Conservation (phyloP, 2,888 invertebrate genomes). For the Litoditis marina region DNA sequence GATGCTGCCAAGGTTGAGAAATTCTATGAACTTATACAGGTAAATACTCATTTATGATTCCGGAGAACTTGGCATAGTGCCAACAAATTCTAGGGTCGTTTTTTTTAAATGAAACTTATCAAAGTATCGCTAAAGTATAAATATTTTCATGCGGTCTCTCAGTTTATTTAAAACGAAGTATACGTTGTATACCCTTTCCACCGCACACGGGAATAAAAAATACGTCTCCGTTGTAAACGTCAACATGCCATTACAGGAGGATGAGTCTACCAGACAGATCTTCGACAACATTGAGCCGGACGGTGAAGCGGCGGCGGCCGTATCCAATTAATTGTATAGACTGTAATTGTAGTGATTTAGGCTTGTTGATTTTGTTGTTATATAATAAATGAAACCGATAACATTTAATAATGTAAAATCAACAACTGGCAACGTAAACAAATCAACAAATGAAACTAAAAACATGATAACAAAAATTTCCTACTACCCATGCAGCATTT, state of each 20-base stretch:
- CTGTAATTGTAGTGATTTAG: not conserved
- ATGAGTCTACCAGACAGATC: slow-evolving; percentile 36
- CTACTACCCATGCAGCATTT: no score
- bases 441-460: no score
- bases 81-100: not conserved
- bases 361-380: slow-evolving; percentile 9
- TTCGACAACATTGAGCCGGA: slow-evolving; percentile 34
- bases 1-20: slow-evolving; percentile 37
- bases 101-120: not conserved
- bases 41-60: not conserved
- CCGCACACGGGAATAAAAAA: no score
- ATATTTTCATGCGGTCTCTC: not conserved
- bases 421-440: no score
- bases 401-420: no score
- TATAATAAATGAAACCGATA: no score
- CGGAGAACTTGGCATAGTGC: not conserved
- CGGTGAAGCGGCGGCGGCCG: slow-evolving; percentile 2
- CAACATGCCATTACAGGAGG: slow-evolving; percentile 21
- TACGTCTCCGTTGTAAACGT: not conserved
- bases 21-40: slow-evolving; percentile 39
- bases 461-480: no score
- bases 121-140: not conserved
- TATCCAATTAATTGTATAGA: no score
- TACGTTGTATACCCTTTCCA: no score
- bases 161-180: not conserved